phyloP scores from a whole-genome alignment of 2,888 invertebrate species.

The Urechis unicinctus region DNA sequence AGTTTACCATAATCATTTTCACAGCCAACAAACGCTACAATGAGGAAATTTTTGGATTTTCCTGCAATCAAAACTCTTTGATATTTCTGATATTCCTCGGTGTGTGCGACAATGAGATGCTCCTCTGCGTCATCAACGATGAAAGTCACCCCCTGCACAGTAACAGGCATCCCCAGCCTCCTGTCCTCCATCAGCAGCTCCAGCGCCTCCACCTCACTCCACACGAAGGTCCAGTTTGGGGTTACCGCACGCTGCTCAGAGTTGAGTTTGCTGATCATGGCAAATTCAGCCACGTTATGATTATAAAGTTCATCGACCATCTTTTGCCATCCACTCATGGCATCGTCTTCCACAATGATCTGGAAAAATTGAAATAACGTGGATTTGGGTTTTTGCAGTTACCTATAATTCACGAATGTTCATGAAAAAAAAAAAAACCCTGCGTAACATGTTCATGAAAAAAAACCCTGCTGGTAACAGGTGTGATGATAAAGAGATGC shows the following conservation, averaged over 20 bases:
- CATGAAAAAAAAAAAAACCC: no score
- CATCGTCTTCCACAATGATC: background rate
- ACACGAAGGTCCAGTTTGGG: background rate
- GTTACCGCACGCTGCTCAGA: background rate
- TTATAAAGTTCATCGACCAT: background rate
- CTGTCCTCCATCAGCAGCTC: background rate
- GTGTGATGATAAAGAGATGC: no score
- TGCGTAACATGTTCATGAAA: no score
- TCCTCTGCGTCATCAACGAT: background rate
- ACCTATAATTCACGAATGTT: no score
- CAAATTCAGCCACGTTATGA: background rate
- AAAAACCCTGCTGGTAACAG: no score
- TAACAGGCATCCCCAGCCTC: background rate
- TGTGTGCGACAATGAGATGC: background rate
- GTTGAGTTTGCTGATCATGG: background rate
- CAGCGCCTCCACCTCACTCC: background rate
- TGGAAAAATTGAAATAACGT: no score
- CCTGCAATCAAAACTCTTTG: background rate
- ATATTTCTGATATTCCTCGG: background rate
- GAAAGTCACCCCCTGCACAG: background rate
- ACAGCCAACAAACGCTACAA: background rate
- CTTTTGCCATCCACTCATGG: background rate
- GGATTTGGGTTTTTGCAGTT: no score
- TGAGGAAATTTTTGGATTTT: background rate
- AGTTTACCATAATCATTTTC: background rate